These are phyloP conservation scores for human (Homo sapiens) DNA, from an alignment of 2,113 vertebrate species.

Conservation along the genomic window GRCh38 chr3:185006501-185007000, in stretches of 20 bases:
- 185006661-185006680: background rate
- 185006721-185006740: background rate
- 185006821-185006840: background rate
- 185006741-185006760: background rate
- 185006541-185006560: background rate
- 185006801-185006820: background rate
- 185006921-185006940: background rate
- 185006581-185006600: background rate
- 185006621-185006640: background rate
- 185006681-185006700: background rate
- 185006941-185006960: background rate
- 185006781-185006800: background rate
- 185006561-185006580: slow-evolving; percentile 8
- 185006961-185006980: background rate
- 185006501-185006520: background rate
- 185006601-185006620: slow-evolving; percentile 6
- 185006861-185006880: background rate
- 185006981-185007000: background rate
- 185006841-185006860: slow-evolving; percentile 30
- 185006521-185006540: background rate
- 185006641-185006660: background rate
- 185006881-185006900: background rate
- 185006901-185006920: background rate
- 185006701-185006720: background rate
- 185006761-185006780: background rate